phyloP scores from a whole-genome alignment of 2,113 vertebrate genomes.

The Picathartes gymnocephalus region DNA sequence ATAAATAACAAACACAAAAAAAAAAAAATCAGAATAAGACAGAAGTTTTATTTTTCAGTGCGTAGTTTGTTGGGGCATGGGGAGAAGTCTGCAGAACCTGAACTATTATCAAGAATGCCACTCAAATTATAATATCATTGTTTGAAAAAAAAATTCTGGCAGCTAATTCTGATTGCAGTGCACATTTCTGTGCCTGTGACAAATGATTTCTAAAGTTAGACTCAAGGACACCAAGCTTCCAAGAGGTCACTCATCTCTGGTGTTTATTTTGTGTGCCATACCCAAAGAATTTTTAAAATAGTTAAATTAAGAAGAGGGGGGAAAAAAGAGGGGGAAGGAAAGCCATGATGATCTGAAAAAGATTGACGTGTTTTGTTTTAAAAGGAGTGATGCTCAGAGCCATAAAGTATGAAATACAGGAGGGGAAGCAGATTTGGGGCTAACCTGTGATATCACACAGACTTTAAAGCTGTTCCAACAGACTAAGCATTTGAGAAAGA shows the following conservation, averaged over 20 bases:
- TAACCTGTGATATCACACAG: slow-evolving; percentile 55
- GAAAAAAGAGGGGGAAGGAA: accelerated
- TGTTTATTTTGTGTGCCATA: slow-evolving; percentile 16
- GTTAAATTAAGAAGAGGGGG: background rate
- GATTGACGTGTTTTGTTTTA: slow-evolving; percentile 27
- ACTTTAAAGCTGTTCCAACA: slow-evolving; percentile 61
- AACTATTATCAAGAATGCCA: slow-evolving; percentile 23
- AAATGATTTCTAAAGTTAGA: slow-evolving; percentile 63
- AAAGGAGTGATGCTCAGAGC: background rate
- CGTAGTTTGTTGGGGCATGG: background rate
- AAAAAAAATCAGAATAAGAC: background rate
- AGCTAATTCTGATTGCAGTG: slow-evolving; percentile 63
- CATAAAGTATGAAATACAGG: slow-evolving; percentile 45
- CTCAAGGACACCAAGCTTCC: slow-evolving; percentile 52
- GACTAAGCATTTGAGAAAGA: slow-evolving; percentile 52
- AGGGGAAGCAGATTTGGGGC: slow-evolving; percentile 34
- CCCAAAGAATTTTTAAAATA: background rate
- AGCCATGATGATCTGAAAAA: background rate
- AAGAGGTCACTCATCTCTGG: slow-evolving; percentile 28
- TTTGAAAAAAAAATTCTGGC: slow-evolving; percentile 30
- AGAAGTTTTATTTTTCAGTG: background rate
- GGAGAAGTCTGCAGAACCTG: background rate
- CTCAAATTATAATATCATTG: slow-evolving; percentile 54
- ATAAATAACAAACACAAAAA: background rate
- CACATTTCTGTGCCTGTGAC: slow-evolving; percentile 60